Percentiles rank a stretch among this genome's conserved stretches.
Conservation (phyloP, 2,797 vertebrate species). For the Parambassis ranga region DNA sequence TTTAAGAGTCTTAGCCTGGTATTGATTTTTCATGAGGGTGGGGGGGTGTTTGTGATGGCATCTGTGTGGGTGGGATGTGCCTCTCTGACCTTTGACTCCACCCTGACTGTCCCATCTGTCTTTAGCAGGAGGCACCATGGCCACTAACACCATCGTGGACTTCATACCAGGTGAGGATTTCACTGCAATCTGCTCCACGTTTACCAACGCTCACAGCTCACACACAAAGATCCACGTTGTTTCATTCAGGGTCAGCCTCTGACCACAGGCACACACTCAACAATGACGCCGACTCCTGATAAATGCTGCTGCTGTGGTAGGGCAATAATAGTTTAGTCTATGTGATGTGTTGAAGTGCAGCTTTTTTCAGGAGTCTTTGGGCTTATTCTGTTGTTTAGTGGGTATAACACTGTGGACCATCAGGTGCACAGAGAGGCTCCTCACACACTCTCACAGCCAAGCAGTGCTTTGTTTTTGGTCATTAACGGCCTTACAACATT, state of each 20-base stretch:
- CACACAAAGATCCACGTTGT: no score
- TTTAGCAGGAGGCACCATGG: constrained; percentile 35
- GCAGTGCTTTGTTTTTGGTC: neutral
- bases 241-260: no score
- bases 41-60: constrained; percentile 13
- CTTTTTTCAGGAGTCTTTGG: no score
- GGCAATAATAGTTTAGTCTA: no score
- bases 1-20: no score
- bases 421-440: neutral
- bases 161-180: constrained; percentile 70
- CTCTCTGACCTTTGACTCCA: constrained; percentile 49
- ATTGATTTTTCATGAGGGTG: neutral
- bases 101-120: constrained; percentile 63
- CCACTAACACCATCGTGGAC: constrained; percentile 43
- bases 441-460: neutral
- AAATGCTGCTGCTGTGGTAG: no score
- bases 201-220: no score
- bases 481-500: neutral
- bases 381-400: no score
- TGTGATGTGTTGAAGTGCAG: no score
- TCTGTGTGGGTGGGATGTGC: constrained; percentile 34
- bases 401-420: no score
- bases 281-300: no score
- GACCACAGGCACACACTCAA: no score
- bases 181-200: constrained; percentile 8